These are phyloP conservation scores for Lampris incognitus DNA, from an alignment of 2,113 vertebrate genomes.

Conservation along the genomic window DNA sequence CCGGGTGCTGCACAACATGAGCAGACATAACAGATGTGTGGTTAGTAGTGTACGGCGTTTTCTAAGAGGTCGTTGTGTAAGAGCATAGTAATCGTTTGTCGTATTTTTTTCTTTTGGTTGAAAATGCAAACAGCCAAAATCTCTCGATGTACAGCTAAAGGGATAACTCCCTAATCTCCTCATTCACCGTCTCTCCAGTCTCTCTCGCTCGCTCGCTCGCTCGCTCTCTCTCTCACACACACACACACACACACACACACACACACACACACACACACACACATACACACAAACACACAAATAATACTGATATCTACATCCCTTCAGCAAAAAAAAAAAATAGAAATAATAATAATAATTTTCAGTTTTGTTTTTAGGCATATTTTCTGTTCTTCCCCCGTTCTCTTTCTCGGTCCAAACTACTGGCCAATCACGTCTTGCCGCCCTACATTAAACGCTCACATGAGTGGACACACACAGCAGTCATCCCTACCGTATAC, in stretches of 20 bases:
- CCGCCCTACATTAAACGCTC: slow-evolving; percentile 9
- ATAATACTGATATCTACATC: slow-evolving; percentile 60
- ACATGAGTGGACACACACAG: slow-evolving; percentile 20
- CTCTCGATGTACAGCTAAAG: slow-evolving; percentile 24
- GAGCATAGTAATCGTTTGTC: slow-evolving; percentile 56
- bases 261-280: slow-evolving; percentile 12
- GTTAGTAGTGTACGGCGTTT: slow-evolving; percentile 35
- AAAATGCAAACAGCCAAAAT: slow-evolving; percentile 60
- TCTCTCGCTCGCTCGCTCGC: slow-evolving; percentile 3
- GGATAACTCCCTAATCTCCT: slow-evolving; percentile 27
- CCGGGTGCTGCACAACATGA: background rate
- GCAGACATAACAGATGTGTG: slow-evolving; percentile 33
- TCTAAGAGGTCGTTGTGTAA: slow-evolving; percentile 61
- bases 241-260: background rate
- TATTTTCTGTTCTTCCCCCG: slow-evolving; percentile 46
- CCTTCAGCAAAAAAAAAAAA: slow-evolving; percentile 61
- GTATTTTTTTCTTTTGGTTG: slow-evolving; percentile 55
- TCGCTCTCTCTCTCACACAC: background rate
- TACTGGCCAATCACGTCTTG: slow-evolving; percentile 32
- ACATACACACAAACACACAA: slow-evolving; percentile 17
- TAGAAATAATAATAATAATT: slow-evolving; percentile 8
- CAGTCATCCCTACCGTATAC: slow-evolving; percentile 48
- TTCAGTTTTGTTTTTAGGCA: slow-evolving; percentile 55
- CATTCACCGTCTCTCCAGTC: too few relatives aligned
- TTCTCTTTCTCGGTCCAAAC: slow-evolving; percentile 32